Conservation (phyloP, 1,140 invertebrate genomes). For the Ctenoplectra terminalis region DNA sequence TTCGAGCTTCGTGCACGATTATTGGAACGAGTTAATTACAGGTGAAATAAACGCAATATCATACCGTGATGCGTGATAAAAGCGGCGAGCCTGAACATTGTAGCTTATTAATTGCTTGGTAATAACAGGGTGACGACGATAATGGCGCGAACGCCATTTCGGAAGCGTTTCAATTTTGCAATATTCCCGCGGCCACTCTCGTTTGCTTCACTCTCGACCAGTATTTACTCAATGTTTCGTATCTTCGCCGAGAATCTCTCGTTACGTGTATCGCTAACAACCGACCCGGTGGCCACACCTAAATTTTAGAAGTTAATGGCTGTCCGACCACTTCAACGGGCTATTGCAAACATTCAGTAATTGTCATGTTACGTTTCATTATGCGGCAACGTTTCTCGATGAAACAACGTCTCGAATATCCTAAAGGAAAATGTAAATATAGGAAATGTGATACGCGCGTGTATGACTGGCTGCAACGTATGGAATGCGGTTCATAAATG, state of each 20-base stretch:
- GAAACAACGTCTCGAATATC: conserved; percentile 2
- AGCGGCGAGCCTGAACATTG: too few species aligned
- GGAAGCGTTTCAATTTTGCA: not conserved
- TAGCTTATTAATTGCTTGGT: not conserved
- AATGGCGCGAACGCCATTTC: not conserved
- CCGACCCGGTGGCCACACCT: not conserved
- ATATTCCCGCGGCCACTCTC: not conserved
- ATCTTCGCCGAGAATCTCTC: conserved; percentile 9
- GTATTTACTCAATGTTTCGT: not conserved
- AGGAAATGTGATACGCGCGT: not conserved
- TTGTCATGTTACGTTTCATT: conserved; percentile 15
- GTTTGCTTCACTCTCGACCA: not conserved
- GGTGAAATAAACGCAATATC: not conserved
- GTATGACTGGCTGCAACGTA: not conserved
- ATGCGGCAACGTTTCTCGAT: not conserved
- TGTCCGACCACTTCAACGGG: not conserved
- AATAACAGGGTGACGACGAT: not conserved
- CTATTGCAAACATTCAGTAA: not conserved
- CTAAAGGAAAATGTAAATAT: conserved; percentile 9
- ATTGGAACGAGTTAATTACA: not conserved
- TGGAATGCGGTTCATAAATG: conserved; percentile 1
- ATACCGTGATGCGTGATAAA: not conserved
- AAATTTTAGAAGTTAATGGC: conserved; percentile 23
- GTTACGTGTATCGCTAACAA: conserved; percentile 1
- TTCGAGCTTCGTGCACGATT: not conserved